Conservation (phyloP, 2,113 vertebrate species). For the Henicopernis longicauda region DNA sequence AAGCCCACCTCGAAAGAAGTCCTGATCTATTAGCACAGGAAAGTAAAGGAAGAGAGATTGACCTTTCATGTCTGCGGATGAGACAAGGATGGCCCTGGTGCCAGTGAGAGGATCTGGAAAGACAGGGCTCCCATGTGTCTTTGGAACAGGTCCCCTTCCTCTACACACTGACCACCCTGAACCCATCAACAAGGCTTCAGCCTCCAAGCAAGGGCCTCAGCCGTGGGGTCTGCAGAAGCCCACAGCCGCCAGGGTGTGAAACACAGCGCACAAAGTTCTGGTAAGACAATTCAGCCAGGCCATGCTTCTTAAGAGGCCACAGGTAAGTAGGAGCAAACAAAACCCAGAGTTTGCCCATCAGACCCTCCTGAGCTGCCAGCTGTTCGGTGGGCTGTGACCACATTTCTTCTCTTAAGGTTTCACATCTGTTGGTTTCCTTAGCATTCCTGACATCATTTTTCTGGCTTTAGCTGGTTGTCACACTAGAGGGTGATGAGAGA, state of each 20-base stretch:
- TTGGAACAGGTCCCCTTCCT: background rate
- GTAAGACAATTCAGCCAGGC: background rate
- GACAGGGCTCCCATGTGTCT: no score
- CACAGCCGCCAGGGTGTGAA: background rate
- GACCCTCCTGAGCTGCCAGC: background rate
- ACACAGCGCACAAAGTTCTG: fast-evolving
- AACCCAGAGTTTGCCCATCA: background rate
- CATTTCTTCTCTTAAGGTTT: background rate
- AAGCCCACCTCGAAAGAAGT: background rate
- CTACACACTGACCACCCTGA: background rate
- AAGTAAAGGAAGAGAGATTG: background rate
- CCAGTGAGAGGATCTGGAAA: background rate
- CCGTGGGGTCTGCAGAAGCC: background rate
- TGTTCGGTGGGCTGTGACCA: background rate
- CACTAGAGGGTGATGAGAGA: background rate
- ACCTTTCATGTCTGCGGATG: background rate
- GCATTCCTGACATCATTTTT: background rate
- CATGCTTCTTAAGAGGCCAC: background rate
- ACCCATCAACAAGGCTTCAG: background rate
- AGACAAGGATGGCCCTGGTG: background rate
- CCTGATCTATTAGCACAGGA: background rate
- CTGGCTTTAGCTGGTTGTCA: background rate
- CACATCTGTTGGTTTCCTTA: background rate
- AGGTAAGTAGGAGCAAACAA: background rate
- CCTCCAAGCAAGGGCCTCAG: background rate